phyloP scores from a whole-genome alignment of 2,888 invertebrate species.

The Rhingia campestris region DNA sequence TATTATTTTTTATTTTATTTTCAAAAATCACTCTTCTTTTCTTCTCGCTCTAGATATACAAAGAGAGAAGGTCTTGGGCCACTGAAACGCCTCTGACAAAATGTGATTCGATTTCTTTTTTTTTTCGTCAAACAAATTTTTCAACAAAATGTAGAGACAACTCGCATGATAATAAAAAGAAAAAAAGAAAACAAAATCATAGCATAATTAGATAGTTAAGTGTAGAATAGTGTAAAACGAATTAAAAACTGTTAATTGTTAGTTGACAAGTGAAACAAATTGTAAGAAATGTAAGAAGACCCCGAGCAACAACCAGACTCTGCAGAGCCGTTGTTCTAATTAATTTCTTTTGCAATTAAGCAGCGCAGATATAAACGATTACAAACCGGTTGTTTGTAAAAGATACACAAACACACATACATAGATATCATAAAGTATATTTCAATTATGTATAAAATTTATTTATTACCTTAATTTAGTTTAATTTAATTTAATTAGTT shows the following conservation, averaged over 20 bases:
- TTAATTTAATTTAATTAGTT: constrained; percentile 41
- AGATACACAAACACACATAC: constrained; percentile 7
- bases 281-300: no score
- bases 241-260: constrained; percentile 58
- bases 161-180: constrained; percentile 35
- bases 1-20: not conserved
- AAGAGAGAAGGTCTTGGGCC: constrained; percentile 59
- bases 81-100: constrained; percentile 66
- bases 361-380: no score
- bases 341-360: no score
- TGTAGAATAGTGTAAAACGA: constrained; percentile 49
- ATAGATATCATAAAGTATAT: not conserved
- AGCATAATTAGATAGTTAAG: constrained; percentile 64
- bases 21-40: constrained; percentile 22
- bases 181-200: constrained; percentile 41
- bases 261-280: not conserved
- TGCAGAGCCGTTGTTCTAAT: no score
- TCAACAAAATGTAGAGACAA: constrained; percentile 29
- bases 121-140: constrained; percentile 8
- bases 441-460: constrained; percentile 64
- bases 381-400: no score
- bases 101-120: constrained; percentile 65
- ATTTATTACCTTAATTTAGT: constrained; percentile 70
- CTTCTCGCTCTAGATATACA: constrained; percentile 53
- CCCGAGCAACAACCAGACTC: no score